Evolutionary conservation across 2,888 invertebrate species (phyloP).

Genomic region (Clepsis dumicolana): DNA sequence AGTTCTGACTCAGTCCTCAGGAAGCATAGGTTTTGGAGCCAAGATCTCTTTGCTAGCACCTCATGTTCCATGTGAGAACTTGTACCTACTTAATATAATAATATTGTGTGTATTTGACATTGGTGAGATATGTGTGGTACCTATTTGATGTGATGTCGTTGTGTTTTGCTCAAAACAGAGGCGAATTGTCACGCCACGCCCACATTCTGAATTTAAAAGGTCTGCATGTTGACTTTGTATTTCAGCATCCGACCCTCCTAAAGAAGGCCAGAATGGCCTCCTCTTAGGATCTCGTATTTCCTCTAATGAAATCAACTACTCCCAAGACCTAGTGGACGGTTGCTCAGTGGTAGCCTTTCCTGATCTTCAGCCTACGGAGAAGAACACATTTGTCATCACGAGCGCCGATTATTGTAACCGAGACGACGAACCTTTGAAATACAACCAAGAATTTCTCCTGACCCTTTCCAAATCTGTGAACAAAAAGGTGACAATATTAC

Average conservation of each 20-base stretch:
- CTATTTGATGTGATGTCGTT: no score
- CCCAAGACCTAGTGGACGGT: constrained; percentile 75
- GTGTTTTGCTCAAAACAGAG: no score
- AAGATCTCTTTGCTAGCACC: constrained; percentile 73
- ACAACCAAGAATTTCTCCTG: constrained; percentile 77
- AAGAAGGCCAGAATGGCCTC: constrained; percentile 65
- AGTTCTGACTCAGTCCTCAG: constrained; percentile 70
- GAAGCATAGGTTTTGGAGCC: constrained; percentile 69
- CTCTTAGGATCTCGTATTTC: constrained; percentile 74
- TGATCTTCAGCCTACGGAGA: constrained; percentile 57
- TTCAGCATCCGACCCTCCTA: constrained; percentile 68
- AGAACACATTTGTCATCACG: constrained; percentile 69
- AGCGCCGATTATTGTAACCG: constrained; percentile 78
- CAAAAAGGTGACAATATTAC: constrained; percentile 56
- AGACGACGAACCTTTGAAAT: constrained; percentile 71
- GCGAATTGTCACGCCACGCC: no score
- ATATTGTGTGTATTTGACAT: no score
- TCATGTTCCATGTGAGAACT: constrained; percentile 66
- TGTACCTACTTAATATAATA: background rate
- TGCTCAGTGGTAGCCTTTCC: constrained; percentile 64
- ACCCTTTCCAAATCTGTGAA: constrained; percentile 67
- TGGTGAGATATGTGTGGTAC: no score
- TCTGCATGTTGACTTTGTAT: background rate
- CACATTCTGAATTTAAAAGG: background rate
- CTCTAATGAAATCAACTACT: constrained; percentile 70